Conservation (phyloP, 2,888 invertebrate genomes). For the Brachyptera risi region DNA sequence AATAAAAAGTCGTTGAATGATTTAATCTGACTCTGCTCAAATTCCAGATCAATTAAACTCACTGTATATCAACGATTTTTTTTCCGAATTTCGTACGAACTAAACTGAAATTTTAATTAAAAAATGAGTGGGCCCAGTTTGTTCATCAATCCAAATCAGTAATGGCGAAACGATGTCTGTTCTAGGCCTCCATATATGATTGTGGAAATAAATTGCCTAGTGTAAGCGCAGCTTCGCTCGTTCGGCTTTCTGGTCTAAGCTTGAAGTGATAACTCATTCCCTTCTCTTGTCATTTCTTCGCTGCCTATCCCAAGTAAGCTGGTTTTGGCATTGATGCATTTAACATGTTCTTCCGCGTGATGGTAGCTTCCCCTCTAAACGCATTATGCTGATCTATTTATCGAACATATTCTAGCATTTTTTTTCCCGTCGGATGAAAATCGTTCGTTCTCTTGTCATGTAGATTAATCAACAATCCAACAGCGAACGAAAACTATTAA, state of each 20-base stretch:
- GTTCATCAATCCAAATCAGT: slow-evolving; percentile 11
- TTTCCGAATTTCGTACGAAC: too few relatives aligned
- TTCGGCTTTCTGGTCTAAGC: neutral
- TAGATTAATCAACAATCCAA: neutral
- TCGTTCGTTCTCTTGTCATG: neutral
- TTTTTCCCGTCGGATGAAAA: neutral
- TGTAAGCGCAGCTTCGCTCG: neutral
- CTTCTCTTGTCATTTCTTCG: slow-evolving; percentile 11
- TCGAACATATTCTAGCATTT: neutral
- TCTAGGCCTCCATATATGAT: neutral
- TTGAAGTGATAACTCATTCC: neutral
- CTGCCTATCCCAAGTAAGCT: slow-evolving; percentile 3
- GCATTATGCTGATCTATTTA: neutral
- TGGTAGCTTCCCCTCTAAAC: neutral
- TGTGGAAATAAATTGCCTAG: neutral
- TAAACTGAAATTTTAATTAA: too few relatives aligned
- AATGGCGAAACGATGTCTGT: neutral
- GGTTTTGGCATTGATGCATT: slow-evolving; percentile 11
- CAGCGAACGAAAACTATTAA: too few relatives aligned
- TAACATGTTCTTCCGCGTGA: neutral
- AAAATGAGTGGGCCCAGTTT: neutral
- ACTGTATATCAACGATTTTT: too few relatives aligned
- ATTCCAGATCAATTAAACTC: too few relatives aligned
- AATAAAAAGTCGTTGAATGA: too few relatives aligned
- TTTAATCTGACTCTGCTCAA: too few relatives aligned